Conservation (phyloP, 2,797 vertebrate species). For the Cryptoprocta ferox region DNA sequence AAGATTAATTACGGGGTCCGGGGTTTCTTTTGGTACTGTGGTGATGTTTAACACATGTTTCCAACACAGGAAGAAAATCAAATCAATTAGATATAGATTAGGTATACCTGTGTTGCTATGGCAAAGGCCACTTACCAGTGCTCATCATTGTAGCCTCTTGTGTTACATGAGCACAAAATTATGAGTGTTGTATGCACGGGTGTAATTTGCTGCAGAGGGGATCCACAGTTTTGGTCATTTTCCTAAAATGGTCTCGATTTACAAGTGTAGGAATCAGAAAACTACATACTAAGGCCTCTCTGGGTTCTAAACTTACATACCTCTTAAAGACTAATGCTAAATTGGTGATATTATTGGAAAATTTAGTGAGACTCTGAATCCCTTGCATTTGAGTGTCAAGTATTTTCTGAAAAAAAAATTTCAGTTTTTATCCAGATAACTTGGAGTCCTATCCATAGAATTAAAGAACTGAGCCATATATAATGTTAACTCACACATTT, state of each 20-base stretch:
- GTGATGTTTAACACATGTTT: neutral
- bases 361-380: neutral
- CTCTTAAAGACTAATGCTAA: neutral
- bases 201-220: neutral
- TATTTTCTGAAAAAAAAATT: neutral
- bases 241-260: neutral
- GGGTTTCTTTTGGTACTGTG: neutral
- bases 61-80: neutral
- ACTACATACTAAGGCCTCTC: neutral
- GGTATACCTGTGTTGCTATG: neutral
- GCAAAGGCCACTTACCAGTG: neutral
- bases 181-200: neutral
- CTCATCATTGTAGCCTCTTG: neutral
- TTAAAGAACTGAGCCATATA: neutral
- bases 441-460: neutral
- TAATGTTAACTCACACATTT: neutral
- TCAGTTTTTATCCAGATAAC: neutral
- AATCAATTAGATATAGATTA: neutral
- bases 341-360: neutral
- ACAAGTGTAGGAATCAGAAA: neutral
- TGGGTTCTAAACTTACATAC: neutral
- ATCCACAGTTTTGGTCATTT: neutral
- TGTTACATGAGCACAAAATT: neutral
- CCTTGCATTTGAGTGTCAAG: neutral
- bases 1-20: neutral